phyloP scores from a whole-genome alignment of 2,797 vertebrate species.

The Tympanoctomys barrerae region DNA sequence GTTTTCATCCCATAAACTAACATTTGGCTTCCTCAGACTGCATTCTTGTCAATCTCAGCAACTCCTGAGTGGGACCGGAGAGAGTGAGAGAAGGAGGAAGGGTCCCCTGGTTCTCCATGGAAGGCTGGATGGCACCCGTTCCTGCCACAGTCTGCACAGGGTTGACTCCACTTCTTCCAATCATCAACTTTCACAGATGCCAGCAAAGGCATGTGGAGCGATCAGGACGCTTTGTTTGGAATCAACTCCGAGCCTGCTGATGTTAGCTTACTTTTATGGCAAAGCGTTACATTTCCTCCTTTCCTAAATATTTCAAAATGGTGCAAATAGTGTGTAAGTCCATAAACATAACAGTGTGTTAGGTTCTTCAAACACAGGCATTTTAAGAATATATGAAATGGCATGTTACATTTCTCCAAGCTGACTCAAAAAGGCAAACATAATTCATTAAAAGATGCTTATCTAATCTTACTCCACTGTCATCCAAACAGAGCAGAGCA shows the following conservation, averaged over 20 bases:
- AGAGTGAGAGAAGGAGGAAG: background rate
- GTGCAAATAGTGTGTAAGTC: constrained; percentile 1
- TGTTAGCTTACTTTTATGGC: constrained; percentile 22
- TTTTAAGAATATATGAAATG: constrained; percentile 6
- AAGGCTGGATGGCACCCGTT: too few species aligned
- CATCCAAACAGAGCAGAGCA: background rate
- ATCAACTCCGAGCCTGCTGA: background rate
- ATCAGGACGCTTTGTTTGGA: background rate
- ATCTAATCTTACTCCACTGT: background rate
- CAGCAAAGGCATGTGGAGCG: background rate
- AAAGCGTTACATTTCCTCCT: constrained; percentile 43
- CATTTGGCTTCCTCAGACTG: background rate
- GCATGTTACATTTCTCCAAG: background rate
- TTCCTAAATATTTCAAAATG: constrained; percentile 63
- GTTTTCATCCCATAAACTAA: background rate
- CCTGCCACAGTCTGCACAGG: background rate
- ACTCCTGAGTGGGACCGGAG: background rate
- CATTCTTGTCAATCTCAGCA: background rate
- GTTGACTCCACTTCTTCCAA: background rate
- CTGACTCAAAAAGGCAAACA: constrained; percentile 14
- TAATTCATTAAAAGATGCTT: background rate
- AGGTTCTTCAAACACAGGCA: constrained; percentile 25
- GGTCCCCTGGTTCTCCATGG: background rate
- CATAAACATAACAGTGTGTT: background rate
- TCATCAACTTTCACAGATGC: background rate